Evolutionary conservation across 2,888 invertebrate genomes (phyloP).

Genomic region (Steromphala cineraria): DNA sequence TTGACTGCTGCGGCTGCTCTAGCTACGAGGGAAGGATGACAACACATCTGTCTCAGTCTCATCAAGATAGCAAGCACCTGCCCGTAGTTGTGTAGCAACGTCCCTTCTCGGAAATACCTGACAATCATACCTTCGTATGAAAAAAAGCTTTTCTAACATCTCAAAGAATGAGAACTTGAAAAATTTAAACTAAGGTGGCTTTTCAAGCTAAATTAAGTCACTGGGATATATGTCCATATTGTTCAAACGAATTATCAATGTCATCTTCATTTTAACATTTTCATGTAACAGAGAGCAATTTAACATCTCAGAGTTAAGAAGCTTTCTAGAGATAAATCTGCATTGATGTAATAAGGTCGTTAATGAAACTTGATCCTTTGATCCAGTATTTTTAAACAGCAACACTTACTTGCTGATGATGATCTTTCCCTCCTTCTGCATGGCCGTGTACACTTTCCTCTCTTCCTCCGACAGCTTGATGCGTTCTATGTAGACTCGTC

Average conservation of each 20-base stretch:
- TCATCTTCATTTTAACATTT: too few relatives aligned
- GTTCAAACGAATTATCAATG: too few relatives aligned
- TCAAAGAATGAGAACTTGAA: too few relatives aligned
- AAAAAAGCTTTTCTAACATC: neutral
- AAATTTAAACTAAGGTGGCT: too few relatives aligned
- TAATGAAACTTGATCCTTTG: too few relatives aligned
- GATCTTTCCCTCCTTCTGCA: conserved; percentile 57
- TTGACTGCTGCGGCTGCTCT: conserved; percentile 50
- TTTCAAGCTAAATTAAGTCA: too few relatives aligned
- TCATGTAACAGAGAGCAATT: too few relatives aligned
- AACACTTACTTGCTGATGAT: conserved; percentile 55
- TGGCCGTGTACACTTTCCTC: conserved; percentile 63
- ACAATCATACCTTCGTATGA: neutral
- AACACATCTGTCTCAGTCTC: conserved; percentile 60
- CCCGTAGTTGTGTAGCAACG: conserved; percentile 57
- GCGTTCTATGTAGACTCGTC: conserved; percentile 61
- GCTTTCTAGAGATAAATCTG: too few relatives aligned
- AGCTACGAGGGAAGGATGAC: conserved; percentile 56
- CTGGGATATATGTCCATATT: too few relatives aligned
- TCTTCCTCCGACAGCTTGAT: conserved; percentile 68
- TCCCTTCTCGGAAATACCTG: conserved; percentile 58
- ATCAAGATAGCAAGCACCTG: conserved; percentile 55
- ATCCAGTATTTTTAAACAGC: too few relatives aligned
- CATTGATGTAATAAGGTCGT: too few relatives aligned
- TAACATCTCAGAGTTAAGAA: too few relatives aligned